A percentile compares a stretch with the other conserved stretches of the same genome.
These are phyloP conservation scores for Ctenopoma kingsleyae DNA, from an alignment of 2,797 vertebrate species.

Conservation along the genomic window DNA sequence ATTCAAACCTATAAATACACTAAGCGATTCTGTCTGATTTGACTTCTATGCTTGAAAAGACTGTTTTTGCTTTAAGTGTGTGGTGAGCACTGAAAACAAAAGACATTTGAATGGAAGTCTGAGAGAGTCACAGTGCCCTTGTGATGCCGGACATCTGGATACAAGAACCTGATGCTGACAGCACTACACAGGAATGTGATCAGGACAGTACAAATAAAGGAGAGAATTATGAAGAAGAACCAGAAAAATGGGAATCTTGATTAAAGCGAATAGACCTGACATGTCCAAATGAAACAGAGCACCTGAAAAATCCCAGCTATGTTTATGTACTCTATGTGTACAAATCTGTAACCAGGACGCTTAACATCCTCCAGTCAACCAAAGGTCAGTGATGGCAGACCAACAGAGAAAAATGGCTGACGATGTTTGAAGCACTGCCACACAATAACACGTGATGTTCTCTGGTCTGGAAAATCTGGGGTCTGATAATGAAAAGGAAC, in stretches of 20 bases:
- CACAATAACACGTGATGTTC: conserved; percentile 25
- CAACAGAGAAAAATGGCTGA: conserved; percentile 42
- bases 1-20: conserved; percentile 85
- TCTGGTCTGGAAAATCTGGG: conserved; percentile 29
- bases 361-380: conserved; percentile 46
- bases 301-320: conserved; percentile 62
- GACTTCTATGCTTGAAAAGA: conserved; percentile 56
- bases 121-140: conserved; percentile 53
- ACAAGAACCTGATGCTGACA: conserved; percentile 63
- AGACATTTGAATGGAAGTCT: conserved; percentile 59
- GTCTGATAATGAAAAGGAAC: conserved; percentile 62
- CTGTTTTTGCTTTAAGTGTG: conserved; percentile 57
- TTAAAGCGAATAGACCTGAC: conserved; percentile 55
- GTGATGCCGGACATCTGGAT: conserved; percentile 80
- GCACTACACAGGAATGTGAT: conserved; percentile 63
- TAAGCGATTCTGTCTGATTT: conserved; percentile 40
- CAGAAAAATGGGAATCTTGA: conserved; percentile 50
- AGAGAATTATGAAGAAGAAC: conserved; percentile 53
- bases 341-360: conserved; percentile 52
- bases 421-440: conserved; percentile 32
- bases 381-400: conserved; percentile 34
- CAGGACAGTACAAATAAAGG: conserved; percentile 54
- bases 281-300: conserved; percentile 58
- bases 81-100: conserved; percentile 65
- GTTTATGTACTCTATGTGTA: conserved; percentile 60